phyloP scores from a whole-genome alignment of 2,888 invertebrate genomes.

The Cephus sareptanus region DNA sequence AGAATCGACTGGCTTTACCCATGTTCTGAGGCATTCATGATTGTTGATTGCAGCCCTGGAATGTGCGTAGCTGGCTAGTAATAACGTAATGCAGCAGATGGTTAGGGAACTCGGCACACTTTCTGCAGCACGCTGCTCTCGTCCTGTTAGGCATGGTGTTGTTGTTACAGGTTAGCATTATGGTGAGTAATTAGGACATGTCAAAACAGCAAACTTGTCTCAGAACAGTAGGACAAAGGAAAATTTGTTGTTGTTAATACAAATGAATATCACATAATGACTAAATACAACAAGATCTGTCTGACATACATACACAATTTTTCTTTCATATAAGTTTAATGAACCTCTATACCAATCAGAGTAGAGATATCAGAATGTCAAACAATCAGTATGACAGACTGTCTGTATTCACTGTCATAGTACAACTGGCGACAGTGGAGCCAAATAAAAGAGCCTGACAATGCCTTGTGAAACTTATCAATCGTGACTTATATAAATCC shows the following conservation, averaged over 20 bases:
- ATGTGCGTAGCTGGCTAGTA: slow-evolving; percentile 43
- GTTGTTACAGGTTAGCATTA: neutral
- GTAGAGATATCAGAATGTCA: neutral
- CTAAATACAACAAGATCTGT: neutral
- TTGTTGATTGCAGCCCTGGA: slow-evolving; percentile 51
- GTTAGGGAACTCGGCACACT: slow-evolving; percentile 37
- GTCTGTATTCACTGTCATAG: neutral
- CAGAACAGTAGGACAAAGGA: neutral
- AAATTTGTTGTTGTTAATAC: neutral
- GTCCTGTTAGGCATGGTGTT: slow-evolving; percentile 42
- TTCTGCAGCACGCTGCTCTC: slow-evolving; percentile 36
- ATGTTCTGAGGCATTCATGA: slow-evolving; percentile 84
- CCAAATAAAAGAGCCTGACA: neutral
- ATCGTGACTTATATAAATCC: neutral
- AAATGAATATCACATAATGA: neutral
- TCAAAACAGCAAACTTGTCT: neutral
- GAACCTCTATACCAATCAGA: neutral
- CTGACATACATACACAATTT: neutral
- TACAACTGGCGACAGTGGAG: neutral
- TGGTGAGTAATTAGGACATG: slow-evolving; percentile 4
- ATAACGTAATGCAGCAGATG: slow-evolving; percentile 23
- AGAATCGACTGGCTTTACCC: slow-evolving; percentile 70
- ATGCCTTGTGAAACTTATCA: neutral
- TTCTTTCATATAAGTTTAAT: neutral
- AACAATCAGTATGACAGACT: neutral